phyloP scores from a whole-genome alignment of 1,140 invertebrate species.

The Riptortus pedestris region DNA sequence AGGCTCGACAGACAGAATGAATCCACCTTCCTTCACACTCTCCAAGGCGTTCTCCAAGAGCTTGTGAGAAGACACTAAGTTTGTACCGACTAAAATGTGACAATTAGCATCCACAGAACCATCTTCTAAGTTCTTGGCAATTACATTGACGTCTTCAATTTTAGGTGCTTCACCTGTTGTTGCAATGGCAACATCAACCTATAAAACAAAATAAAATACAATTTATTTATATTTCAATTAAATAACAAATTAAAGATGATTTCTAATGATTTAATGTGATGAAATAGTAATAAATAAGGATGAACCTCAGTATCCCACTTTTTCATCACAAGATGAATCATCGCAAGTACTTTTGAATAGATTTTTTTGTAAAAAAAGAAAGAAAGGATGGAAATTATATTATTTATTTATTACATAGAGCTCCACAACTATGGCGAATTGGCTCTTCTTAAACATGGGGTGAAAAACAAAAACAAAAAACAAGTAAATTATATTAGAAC shows the following conservation, averaged over 20 bases:
- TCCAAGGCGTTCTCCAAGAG: not conserved
- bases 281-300: too few species aligned
- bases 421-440: too few species aligned
- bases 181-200: slow-evolving; percentile 37
- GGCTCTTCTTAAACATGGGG: too few species aligned
- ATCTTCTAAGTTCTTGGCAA: slow-evolving; percentile 43
- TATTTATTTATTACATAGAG: not conserved
- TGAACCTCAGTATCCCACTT: too few species aligned
- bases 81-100: slow-evolving; percentile 51
- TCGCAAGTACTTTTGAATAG: not conserved
- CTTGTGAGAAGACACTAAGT: slow-evolving; percentile 38
- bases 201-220: slow-evolving; percentile 21
- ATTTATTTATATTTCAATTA: not conserved
- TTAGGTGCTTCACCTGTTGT: slow-evolving; percentile 38
- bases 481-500: too few species aligned
- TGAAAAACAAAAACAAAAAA: too few species aligned
- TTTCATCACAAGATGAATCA: too few species aligned
- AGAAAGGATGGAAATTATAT: not conserved
- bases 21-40: not conserved
- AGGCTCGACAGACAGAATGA: not conserved
- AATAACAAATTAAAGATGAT: not conserved
- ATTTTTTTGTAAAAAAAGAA: not conserved
- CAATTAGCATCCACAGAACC: slow-evolving; percentile 49
- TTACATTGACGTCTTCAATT: slow-evolving; percentile 44
- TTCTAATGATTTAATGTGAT: too few species aligned